Evolutionary conservation across 2,888 invertebrate species (phyloP).

Genomic region (Yponomeuta evonymella): DNA sequence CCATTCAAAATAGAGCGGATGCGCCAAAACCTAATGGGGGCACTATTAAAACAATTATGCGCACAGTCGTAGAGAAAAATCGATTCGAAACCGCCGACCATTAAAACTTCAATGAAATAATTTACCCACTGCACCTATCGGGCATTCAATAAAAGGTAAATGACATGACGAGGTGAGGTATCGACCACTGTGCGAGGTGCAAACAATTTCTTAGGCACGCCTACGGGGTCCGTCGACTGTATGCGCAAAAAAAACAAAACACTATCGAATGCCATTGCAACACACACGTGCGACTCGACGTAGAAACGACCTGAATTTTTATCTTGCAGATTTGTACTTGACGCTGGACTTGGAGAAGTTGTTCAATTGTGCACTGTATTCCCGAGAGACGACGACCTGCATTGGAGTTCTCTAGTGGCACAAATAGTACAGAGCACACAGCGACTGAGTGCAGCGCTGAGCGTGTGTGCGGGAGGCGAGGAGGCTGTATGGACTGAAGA

Average conservation of each 20-base stretch:
- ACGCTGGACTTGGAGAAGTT: background rate
- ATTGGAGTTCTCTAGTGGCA: background rate
- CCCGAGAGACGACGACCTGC: background rate
- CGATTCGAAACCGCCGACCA: background rate
- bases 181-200: slow-evolving; percentile 71
- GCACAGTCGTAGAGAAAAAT: background rate
- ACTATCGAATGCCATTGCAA: slow-evolving; percentile 24
- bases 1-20: slow-evolving; percentile 39
- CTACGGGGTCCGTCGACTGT: slow-evolving; percentile 59
- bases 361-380: background rate
- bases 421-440: slow-evolving; percentile 24
- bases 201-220: slow-evolving; percentile 72
- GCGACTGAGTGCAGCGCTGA: slow-evolving; percentile 27
- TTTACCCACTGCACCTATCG: background rate
- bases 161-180: slow-evolving; percentile 61
- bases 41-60: slow-evolving; percentile 19
- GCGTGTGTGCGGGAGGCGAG: slow-evolving; percentile 26
- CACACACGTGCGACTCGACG: slow-evolving; percentile 52
- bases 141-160: slow-evolving; percentile 32
- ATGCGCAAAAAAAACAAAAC: slow-evolving; percentile 41
- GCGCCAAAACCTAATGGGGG: slow-evolving; percentile 43
- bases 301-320: slow-evolving; percentile 61
- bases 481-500: slow-evolving; percentile 40
- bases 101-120: background rate
- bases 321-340: slow-evolving; percentile 68